Percentiles rank a stretch among this genome's conserved stretches.
Conservation (phyloP, 2,888 invertebrate species). For the Pristionchus mayeri region DNA sequence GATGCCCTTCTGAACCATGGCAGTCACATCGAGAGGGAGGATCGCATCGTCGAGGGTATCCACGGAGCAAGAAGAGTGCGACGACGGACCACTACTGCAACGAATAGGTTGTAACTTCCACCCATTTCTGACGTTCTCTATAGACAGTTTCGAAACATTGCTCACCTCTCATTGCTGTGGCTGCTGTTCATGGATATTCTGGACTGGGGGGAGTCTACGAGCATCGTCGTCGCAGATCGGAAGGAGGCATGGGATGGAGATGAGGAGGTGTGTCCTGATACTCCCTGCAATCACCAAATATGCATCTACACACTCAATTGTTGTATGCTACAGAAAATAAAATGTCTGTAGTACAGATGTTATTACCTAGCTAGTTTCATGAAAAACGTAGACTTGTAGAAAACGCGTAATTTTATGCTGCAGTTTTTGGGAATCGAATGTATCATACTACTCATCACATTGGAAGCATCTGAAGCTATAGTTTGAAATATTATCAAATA, state of each 20-base stretch:
- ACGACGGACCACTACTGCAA: constrained; percentile 56
- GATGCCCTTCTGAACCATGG: constrained; percentile 82
- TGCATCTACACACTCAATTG: too few species aligned
- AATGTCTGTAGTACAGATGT: too few species aligned
- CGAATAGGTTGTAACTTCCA: background rate
- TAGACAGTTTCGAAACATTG: background rate
- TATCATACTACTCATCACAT: too few species aligned
- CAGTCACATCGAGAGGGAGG: constrained; percentile 76
- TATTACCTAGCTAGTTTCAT: too few species aligned
- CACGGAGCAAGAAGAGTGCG: constrained; percentile 78
- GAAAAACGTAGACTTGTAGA: too few species aligned
- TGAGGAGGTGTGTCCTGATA: constrained; percentile 8
- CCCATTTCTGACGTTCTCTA: too few species aligned
- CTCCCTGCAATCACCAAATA: background rate
- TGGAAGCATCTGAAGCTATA: too few species aligned
- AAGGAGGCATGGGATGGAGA: constrained; percentile 49
- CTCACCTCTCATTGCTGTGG: constrained; percentile 45
- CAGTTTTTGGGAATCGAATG: too few species aligned
- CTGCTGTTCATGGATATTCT: constrained; percentile 51
- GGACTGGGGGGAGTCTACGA: constrained; percentile 47
- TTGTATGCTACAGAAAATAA: too few species aligned
- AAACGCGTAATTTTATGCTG: too few species aligned
- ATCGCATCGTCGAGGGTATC: constrained; percentile 82
- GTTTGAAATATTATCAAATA: too few species aligned
- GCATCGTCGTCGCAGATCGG: constrained; percentile 46